phyloP scores from a whole-genome alignment of 2,888 invertebrate genomes.

The Resseliella maxima region DNA sequence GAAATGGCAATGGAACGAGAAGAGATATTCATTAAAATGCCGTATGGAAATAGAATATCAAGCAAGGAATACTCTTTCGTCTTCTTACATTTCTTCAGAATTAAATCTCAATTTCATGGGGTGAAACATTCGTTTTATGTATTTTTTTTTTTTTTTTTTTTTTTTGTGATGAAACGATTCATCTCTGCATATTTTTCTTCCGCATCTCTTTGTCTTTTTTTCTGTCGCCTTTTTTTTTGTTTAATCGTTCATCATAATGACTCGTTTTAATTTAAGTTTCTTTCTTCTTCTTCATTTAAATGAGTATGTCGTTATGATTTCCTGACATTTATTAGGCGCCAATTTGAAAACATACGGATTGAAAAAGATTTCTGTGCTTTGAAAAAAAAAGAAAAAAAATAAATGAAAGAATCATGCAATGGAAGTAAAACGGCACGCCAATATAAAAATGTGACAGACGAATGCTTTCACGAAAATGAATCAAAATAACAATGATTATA shows the following conservation, averaged over 20 bases:
- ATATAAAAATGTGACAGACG: not conserved
- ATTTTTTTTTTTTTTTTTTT: not conserved
- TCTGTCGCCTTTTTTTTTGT: not conserved
- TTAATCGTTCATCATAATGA: not conserved
- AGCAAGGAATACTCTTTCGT: not conserved
- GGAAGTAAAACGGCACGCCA: not conserved
- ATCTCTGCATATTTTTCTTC: no score
- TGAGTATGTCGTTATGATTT: not conserved
- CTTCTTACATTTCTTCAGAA: not conserved
- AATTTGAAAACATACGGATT: not conserved
- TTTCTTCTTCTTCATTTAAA: no score
- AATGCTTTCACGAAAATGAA: conserved; percentile 16
- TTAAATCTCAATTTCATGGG: not conserved
- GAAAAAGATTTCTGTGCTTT: not conserved
- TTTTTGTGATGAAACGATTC: not conserved
- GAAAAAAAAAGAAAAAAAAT: not conserved
- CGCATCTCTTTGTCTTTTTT: no score
- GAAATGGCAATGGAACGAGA: no score
- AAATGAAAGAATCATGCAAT: not conserved
- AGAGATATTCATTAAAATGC: no score
- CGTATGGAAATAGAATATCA: no score
- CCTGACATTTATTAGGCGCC: not conserved
- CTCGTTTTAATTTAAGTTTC: no score
- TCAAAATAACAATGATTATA: conserved; percentile 3
- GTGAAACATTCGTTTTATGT: not conserved